phyloP scores from a whole-genome alignment of 2,113 vertebrate species.

The Bucco capensis region DNA sequence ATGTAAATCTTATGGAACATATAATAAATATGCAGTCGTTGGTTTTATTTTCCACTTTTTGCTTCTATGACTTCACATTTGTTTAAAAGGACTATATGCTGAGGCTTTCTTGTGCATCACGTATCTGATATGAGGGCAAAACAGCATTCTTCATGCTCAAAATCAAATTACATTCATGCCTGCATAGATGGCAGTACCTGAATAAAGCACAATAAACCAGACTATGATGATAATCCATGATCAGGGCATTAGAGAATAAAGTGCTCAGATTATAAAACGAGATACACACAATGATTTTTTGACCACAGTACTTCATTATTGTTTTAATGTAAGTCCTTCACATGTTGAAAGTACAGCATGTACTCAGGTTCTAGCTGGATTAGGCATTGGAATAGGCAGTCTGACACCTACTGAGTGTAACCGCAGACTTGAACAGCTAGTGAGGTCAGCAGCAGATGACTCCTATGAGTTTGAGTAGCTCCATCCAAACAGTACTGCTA shows the following conservation, averaged over 20 bases:
- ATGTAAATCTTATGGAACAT: background rate
- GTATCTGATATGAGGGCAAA: background rate
- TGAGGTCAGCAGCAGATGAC: background rate
- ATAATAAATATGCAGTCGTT: background rate
- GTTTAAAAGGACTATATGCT: background rate
- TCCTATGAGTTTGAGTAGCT: background rate
- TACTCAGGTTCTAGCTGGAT: background rate
- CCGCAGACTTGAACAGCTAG: background rate
- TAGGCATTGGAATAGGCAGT: background rate
- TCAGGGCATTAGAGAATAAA: background rate
- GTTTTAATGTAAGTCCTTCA: background rate
- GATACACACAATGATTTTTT: background rate
- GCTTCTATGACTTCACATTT: background rate
- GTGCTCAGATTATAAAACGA: background rate
- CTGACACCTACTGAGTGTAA: background rate
- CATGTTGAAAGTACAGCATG: background rate
- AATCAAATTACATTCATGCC: background rate
- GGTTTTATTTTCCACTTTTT: background rate
- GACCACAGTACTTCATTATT: accelerated
- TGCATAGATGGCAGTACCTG: background rate
- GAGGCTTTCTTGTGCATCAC: background rate
- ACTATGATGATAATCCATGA: background rate
- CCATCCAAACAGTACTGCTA: background rate
- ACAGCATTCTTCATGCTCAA: background rate
- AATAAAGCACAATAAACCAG: background rate